phyloP scores from a whole-genome alignment of 2,113 vertebrate species.

The Psilopsiagon aurifrons region DNA sequence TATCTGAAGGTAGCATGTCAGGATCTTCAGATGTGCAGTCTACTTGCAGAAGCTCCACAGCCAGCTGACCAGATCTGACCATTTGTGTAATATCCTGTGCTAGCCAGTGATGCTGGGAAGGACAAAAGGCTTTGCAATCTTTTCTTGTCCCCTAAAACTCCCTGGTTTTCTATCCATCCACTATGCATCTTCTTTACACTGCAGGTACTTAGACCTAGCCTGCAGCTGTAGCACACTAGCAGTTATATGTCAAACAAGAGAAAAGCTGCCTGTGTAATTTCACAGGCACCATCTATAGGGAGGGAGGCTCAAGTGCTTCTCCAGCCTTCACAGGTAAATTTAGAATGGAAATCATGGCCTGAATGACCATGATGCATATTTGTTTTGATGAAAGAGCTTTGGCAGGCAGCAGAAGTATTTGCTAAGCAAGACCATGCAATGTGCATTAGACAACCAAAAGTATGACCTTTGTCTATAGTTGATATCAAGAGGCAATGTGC shows the following conservation, averaged over 20 bases:
- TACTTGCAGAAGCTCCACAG: neutral
- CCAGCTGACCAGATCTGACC: neutral
- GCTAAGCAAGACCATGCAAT: neutral
- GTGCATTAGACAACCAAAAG: neutral
- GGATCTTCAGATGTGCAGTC: neutral
- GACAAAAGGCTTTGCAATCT: neutral
- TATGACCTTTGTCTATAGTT: neutral
- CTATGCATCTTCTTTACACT: neutral
- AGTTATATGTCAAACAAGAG: neutral
- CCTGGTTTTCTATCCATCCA: neutral
- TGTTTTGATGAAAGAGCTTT: neutral
- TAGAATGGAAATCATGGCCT: neutral
- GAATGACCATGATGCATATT: neutral
- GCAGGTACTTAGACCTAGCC: neutral
- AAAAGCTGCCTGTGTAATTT: neutral
- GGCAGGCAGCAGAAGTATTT: neutral
- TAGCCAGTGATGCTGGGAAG: neutral
- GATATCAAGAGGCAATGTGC: neutral
- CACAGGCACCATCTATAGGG: neutral
- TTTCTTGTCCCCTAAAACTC: neutral
- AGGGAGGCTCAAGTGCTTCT: neutral
- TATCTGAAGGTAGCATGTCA: neutral
- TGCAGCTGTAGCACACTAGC: neutral
- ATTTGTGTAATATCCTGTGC: neutral
- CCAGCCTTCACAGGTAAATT: neutral